These are phyloP conservation scores for Cylas formicarius DNA, from an alignment of 1,140 invertebrate species.

Conservation along the genomic window DNA sequence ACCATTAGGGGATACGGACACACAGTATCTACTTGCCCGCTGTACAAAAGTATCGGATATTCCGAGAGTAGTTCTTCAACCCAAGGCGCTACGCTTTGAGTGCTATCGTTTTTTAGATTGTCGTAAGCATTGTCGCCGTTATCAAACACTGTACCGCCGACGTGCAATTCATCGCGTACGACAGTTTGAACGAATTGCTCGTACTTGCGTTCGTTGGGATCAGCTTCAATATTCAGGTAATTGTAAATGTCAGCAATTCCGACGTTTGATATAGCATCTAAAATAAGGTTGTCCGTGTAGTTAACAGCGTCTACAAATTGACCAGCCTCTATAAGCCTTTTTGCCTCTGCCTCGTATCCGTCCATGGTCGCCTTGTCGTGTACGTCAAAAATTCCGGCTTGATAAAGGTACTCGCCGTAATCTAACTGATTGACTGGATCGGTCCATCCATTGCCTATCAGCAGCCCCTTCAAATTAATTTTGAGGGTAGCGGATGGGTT, in stretches of 20 bases:
- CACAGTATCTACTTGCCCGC: constrained; percentile 78
- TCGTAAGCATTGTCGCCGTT: constrained; percentile 48
- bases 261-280: constrained; percentile 45
- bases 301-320: constrained; percentile 49
- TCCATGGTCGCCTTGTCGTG: constrained; percentile 51
- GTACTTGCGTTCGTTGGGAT: constrained; percentile 30
- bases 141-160: constrained; percentile 47
- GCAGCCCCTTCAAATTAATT: constrained; percentile 64
- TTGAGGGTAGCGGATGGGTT: constrained; percentile 50
- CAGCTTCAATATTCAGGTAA: constrained; percentile 2
- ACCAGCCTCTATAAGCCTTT: constrained; percentile 45
- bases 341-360: constrained; percentile 47
- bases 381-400: constrained; percentile 65
- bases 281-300: too few relatives aligned
- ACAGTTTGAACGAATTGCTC: constrained; percentile 2
- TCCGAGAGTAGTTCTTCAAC: constrained; percentile 59
- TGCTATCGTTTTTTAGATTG: constrained; percentile 67
- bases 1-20: constrained; percentile 70
- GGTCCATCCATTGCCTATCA: constrained; percentile 64
- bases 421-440: constrained; percentile 61
- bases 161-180: constrained; percentile 40
- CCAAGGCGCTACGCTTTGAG: constrained; percentile 70
- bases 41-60: constrained; percentile 66
- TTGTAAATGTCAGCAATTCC: constrained; percentile 36
- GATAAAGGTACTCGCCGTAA: constrained; percentile 65